Base-by-base conservation (phyloP, 2,797 vertebrate genomes). In the Dromococcyx pavoninus region DNA sequence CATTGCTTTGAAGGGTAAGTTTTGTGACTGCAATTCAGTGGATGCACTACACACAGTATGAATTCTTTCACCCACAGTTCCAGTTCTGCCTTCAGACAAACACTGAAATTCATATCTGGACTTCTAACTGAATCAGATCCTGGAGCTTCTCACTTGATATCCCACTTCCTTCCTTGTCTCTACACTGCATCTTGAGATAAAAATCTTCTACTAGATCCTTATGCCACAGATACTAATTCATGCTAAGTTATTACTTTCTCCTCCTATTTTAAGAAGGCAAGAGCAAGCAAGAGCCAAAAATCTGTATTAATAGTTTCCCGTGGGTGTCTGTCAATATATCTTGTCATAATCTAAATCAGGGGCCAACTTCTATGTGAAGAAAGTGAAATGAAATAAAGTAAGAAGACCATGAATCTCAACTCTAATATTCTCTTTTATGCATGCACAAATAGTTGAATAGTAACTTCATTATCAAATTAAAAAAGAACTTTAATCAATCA, bases 221-320 rank as follows among this genome's bases (percentile, higher is more conserved):
- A 76, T 53, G 37, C 35, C 76, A 86, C 46, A 77, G 54, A 84
- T 35, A 75, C 46, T 64, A 81, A 73, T 69, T 75, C 76, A 78
- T 53, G 23, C 17, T n/a, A 91, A 94, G 19, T 64, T 78, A 69
- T 48, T 73, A 60, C 48, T 70, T 90, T 89, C 41, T 86, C 41
- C 19, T 9, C 8, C 39, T 78, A 28, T 86, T 93, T 92, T 89
- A 93, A 79, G 81, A 82, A 73, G 32, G 16, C 18, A 67, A 15
- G 71, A 87, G 37, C 74, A 75, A 79, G 64, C 79, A 89, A 77
- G 30, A 91, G 57, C 62, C 65, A 61, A 50, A 75, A 66, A 39
- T 51, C 24, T 33, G 8, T 77, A 94, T 92, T 92, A 89, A 92
- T 78, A 88, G 85, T 72, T 92, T 92, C 37, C 82, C 86, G 70